Evolutionary conservation across 2,888 invertebrate genomes (phyloP).

Genomic region (Palloptera scutellata): DNA sequence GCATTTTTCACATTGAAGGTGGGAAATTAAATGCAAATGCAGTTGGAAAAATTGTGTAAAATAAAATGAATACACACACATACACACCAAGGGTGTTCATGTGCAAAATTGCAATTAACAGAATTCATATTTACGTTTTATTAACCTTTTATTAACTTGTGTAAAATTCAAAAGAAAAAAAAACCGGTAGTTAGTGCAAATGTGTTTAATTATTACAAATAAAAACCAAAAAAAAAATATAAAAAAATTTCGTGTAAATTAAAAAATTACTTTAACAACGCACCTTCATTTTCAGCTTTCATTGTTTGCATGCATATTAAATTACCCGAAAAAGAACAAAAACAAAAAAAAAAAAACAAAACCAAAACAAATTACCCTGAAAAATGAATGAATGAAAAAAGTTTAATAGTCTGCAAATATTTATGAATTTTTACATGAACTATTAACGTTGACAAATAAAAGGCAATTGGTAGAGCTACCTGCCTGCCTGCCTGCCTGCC

Average conservation of each 20-base stretch:
- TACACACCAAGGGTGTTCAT: slow-evolving; percentile 54
- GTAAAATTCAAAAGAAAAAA: slow-evolving; percentile 54
- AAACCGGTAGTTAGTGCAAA: slow-evolving; percentile 20
- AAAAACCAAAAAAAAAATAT: slow-evolving; percentile 28
- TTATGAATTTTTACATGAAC: slow-evolving; percentile 64
- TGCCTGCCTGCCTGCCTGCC: no score
- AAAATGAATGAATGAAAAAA: slow-evolving; percentile 43
- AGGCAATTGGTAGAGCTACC: slow-evolving; percentile 4
- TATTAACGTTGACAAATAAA: slow-evolving; percentile 52
- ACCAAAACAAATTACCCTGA: slow-evolving; percentile 29
- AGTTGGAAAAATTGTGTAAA: not conserved
- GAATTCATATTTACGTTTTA: slow-evolving; percentile 41
- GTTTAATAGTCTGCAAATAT: slow-evolving; percentile 62
- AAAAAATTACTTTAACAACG: slow-evolving; percentile 20
- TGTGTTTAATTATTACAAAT: no score
- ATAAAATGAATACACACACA: not conserved
- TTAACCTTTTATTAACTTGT: slow-evolving; percentile 52
- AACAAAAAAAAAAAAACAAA: no score
- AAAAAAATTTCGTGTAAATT: slow-evolving; percentile 24
- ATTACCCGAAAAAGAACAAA: slow-evolving; percentile 30
- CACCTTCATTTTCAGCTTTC: slow-evolving; percentile 22
- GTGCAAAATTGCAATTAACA: slow-evolving; percentile 61
- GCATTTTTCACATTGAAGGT: slow-evolving; percentile 29
- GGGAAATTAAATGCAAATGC: slow-evolving; percentile 31
- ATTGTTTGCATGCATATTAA: slow-evolving; percentile 27